Base-by-base conservation (phyloP, 1,140 invertebrate species). In the Cydia pomonella region DNA sequence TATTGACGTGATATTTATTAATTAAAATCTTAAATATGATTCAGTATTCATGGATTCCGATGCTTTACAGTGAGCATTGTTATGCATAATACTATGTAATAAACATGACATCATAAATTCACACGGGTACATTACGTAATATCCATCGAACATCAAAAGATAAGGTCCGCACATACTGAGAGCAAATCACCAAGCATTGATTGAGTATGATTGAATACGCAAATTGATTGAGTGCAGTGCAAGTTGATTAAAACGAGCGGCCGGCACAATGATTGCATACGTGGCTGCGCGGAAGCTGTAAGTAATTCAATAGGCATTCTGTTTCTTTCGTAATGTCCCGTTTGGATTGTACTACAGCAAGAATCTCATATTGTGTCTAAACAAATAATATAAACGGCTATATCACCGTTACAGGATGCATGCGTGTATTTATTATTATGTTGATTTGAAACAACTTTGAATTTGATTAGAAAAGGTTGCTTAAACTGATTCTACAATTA, bases 221-320 rank as follows among this genome's bases (percentile, higher is more conserved):
- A 87, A 88, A 90, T 88, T 88, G 87, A 90, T 90, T 90, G 85
- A 85, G 78, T 79, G 80, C 25, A 80, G 73, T 73, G 79, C 77
- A 88, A 88, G 81, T 87, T 88, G 87, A 90, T 90, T 88, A 89
- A 85, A 84, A 85, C 74, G 66, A 69, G 73, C 77, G 71, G 38
- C 10, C 72, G 64, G 66, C 71, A 77, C 77, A 73, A 81, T 84
- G 82, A 79, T 77, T 81, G 72, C 84, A 84, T 82, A n/a, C 47
- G 12, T 50, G 16, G n/a, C n/a, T 50, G n/a, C 47, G 41, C n/a
- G 16, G 41, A 12, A 13, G 41, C 41, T 44, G 41, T 16, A 44
- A 7, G 16, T 50, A 50, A 18, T n/a, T 4, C 47, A n/a, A n/a
- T 7, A 50, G 47, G n/a, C 5, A 18, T 7, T 50, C 47, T 7